Evolutionary conservation across 2,888 invertebrate genomes (phyloP).

Genomic region (Sepioteuthis lessoniana): DNA sequence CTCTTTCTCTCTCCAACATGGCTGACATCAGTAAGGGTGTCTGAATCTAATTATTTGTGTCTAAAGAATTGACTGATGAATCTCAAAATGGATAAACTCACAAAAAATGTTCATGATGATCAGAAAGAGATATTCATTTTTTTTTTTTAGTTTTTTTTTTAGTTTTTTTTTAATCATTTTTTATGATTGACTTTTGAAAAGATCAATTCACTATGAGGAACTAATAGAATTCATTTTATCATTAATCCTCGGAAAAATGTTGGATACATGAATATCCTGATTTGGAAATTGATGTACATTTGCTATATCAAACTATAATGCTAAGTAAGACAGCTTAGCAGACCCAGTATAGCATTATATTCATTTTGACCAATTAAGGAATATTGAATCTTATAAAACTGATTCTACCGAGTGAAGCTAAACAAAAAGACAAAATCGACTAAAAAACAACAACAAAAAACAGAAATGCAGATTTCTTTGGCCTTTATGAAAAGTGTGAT

Average conservation of each 20-base stretch:
- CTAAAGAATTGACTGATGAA: constrained; percentile 7
- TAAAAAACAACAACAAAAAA: not conserved
- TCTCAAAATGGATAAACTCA: not conserved
- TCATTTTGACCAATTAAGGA: constrained; percentile 33
- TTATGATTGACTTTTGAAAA: not conserved
- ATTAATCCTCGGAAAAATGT: not conserved
- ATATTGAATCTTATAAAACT: constrained; percentile 24
- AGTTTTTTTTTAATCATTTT: not conserved
- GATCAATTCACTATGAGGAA: not conserved
- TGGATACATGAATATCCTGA: constrained; percentile 33
- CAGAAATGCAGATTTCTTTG: not conserved
- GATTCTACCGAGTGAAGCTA: not conserved
- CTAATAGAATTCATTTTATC: constrained; percentile 1
- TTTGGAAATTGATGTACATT: constrained; percentile 33
- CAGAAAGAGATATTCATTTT: not conserved
- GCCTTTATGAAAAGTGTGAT: not conserved
- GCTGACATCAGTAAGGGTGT: not conserved
- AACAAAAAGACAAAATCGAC: not conserved
- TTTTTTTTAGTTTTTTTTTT: not conserved
- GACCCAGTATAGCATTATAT: constrained; percentile 18
- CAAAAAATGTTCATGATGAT: not conserved
- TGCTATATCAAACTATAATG: constrained; percentile 33
- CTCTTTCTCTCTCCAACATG: not conserved
- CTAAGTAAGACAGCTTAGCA: not conserved
- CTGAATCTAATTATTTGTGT: not conserved